Percentiles rank a stretch among this genome's conserved stretches.
These are phyloP conservation scores for Galaxea fascicularis DNA, from an alignment of 92 coral and sea anemone species.

Conservation along the genomic window DNA sequence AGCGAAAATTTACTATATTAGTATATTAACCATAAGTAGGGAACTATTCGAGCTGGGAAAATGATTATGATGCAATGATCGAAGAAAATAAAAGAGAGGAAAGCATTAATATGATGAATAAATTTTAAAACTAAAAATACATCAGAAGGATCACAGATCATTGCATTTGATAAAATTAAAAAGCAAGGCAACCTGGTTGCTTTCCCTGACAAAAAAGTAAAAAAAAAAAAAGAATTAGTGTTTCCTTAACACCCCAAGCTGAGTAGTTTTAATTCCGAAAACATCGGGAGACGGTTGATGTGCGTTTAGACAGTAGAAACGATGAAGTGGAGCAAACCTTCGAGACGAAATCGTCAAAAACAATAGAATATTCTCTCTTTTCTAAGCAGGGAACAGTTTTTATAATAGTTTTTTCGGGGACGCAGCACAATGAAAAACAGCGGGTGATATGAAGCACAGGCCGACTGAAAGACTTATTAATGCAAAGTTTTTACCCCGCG, in stretches of 20 bases:
- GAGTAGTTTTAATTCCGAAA: neutral
- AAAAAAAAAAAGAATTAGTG: no score
- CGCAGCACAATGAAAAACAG: neutral
- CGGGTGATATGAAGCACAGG: conserved; percentile 23
- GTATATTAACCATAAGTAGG: no score
- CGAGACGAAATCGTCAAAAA: neutral
- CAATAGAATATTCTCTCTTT: conserved; percentile 16
- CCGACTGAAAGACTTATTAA: conserved; percentile 20
- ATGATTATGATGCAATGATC: no score
- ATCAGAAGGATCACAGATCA: no score
- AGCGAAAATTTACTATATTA: no score
- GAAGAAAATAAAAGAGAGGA: no score
- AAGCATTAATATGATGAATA: no score
- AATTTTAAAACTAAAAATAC: neutral
- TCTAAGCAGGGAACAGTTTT: neutral
- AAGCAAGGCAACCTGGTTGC: neutral
- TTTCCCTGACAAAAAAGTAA: no score
- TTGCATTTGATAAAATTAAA: no score
- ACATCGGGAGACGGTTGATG: neutral
- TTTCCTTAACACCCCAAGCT: no score
- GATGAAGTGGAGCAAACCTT: neutral
- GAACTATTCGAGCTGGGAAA: no score
- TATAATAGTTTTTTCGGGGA: conserved; percentile 21
- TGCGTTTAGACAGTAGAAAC: neutral
- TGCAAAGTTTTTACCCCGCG: conserved; percentile 24